phyloP scores from a whole-genome alignment of 2,797 vertebrate genomes.

The Garrulus glandarius region DNA sequence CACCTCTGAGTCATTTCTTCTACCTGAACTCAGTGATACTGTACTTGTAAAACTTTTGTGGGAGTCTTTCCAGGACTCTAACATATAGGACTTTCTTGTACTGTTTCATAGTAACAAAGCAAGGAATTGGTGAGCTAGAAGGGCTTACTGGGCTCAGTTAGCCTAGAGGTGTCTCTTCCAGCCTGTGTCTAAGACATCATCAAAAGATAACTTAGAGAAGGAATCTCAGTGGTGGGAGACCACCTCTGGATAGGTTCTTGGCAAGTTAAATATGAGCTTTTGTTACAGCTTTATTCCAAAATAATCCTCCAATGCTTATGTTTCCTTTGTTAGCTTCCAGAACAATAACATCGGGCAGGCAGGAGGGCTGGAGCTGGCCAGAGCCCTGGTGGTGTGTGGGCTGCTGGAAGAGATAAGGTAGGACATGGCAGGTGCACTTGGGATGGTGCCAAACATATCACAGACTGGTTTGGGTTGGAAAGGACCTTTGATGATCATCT shows the following conservation, averaged over 20 bases:
- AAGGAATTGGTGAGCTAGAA: background rate
- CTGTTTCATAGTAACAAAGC: background rate
- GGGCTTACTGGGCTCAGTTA: background rate
- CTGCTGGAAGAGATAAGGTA: slow-evolving; percentile 75
- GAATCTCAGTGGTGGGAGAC: background rate
- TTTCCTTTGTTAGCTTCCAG: slow-evolving; percentile 64
- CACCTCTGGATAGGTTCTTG: background rate
- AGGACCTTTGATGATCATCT: background rate
- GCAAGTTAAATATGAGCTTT: background rate
- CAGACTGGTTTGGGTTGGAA: background rate
- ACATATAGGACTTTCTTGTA: background rate
- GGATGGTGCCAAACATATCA: background rate
- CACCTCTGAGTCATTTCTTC: background rate
- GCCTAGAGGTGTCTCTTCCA: background rate
- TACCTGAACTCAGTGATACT: background rate
- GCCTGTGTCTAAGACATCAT: background rate
- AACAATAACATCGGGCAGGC: slow-evolving; percentile 37
- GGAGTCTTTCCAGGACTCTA: background rate
- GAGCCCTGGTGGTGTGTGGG: slow-evolving; percentile 48
- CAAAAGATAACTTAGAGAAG: background rate
- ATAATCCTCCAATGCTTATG: background rate
- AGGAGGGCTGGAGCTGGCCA: slow-evolving; percentile 53
- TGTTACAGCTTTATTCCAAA: background rate
- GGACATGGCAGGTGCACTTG: background rate
- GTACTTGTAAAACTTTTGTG: background rate